Evolutionary conservation across 2,797 vertebrate species (phyloP).

Genomic region (Poeciliopsis infans): DNA sequence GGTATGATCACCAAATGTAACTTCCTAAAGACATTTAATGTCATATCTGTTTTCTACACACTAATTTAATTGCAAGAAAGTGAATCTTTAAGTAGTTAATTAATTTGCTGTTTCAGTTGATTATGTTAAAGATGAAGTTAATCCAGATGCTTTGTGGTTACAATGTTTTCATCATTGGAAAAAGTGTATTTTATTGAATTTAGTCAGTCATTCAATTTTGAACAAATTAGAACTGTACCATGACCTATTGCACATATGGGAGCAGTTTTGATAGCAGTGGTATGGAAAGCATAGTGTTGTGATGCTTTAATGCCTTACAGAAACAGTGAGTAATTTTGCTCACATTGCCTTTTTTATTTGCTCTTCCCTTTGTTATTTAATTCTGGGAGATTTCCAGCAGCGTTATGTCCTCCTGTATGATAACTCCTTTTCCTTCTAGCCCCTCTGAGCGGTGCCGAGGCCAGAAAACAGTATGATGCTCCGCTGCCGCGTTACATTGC

Average conservation of each 20-base stretch:
- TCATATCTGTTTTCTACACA: not conserved
- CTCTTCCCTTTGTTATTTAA: constrained; percentile 67
- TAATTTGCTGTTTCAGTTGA: constrained; percentile 54
- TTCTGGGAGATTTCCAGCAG: constrained; percentile 66
- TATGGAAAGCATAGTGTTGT: constrained; percentile 56
- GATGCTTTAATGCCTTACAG: constrained; percentile 63
- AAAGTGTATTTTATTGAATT: constrained; percentile 70
- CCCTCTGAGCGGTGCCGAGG: constrained; percentile 69
- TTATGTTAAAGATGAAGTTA: constrained; percentile 63
- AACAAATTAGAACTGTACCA: constrained; percentile 70
- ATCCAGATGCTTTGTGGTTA: constrained; percentile 70
- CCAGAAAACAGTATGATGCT: constrained; percentile 71
- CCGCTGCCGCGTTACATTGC: constrained; percentile 62
- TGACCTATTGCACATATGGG: constrained; percentile 72
- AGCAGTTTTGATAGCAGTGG: constrained; percentile 57
- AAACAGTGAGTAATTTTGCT: constrained; percentile 49
- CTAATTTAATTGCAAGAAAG: not conserved
- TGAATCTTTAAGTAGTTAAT: constrained; percentile 24
- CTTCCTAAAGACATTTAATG: not conserved
- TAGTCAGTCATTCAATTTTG: constrained; percentile 33
- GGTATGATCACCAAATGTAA: not conserved
- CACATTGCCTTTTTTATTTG: constrained; percentile 52
- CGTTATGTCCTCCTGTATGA: constrained; percentile 57
- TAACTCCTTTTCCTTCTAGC: constrained; percentile 58
- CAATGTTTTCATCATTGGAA: constrained; percentile 55